Evolutionary conservation across 2,888 invertebrate species (phyloP).

Genomic region (Hanleya hanleyi): DNA sequence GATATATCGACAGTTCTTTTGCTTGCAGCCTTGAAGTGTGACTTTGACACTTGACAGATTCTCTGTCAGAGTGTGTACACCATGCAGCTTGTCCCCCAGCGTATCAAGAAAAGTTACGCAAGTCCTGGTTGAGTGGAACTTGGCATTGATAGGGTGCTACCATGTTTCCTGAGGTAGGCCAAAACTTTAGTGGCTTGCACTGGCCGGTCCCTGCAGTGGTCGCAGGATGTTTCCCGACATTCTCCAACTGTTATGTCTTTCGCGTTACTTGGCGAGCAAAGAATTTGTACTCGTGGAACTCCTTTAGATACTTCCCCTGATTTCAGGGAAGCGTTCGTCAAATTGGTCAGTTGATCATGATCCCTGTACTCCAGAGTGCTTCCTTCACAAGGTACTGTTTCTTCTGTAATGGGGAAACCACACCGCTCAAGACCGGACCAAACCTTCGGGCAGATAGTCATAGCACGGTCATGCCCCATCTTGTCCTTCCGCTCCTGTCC

Average conservation of each 20-base stretch:
- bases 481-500: no score
- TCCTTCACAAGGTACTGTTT: neutral
- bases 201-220: neutral
- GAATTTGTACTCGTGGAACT: neutral
- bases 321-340: neutral
- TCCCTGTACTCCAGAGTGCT: no score
- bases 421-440: neutral
- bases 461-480: no score
- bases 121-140: neutral
- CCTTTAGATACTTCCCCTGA: neutral
- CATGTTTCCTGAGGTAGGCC: neutral
- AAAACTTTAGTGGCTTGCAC: neutral
- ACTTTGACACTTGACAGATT: neutral
- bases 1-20: neutral
- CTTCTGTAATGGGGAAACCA: neutral
- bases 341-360: no score
- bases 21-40: neutral
- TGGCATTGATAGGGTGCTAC: neutral
- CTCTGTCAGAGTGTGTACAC: neutral
- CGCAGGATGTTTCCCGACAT: neutral
- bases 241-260: neutral
- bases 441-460: neutral
- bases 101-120: neutral
- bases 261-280: neutral
- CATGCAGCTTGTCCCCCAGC: neutral